phyloP scores from a whole-genome alignment of 2,888 invertebrate species.

The Noctua janthe region DNA sequence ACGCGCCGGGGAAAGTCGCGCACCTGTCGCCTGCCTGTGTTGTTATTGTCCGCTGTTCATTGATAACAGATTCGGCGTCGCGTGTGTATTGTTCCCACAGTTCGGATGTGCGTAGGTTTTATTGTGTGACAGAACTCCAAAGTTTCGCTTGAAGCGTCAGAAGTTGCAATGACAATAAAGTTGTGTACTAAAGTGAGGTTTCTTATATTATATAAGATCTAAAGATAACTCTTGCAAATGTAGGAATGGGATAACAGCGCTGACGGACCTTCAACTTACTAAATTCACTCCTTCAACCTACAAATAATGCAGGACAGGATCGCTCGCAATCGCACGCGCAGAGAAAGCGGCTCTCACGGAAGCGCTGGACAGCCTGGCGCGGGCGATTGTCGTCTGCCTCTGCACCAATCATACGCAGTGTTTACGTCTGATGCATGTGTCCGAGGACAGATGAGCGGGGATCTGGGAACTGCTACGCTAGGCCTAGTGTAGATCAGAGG shows the following conservation, averaged over 20 bases:
- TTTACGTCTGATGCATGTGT: conserved; percentile 19
- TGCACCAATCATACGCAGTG: background rate
- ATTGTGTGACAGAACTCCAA: background rate
- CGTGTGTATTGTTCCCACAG: conserved; percentile 48
- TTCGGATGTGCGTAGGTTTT: background rate
- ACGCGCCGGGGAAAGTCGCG: conserved; percentile 67
- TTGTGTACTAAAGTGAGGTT: background rate
- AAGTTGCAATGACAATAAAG: too few species aligned
- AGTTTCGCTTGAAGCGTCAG: background rate
- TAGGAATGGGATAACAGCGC: background rate
- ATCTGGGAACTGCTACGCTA: background rate
- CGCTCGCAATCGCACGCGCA: conserved; percentile 39
- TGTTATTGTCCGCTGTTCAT: conserved; percentile 61
- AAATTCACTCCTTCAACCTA: background rate
- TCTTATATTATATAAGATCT: background rate
- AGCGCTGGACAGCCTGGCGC: conserved; percentile 42
- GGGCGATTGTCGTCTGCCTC: background rate
- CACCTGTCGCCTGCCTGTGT: conserved; percentile 64
- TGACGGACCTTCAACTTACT: background rate
- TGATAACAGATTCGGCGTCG: conserved; percentile 62
- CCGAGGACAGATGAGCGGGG: background rate
- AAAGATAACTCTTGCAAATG: background rate
- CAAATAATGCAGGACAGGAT: conserved; percentile 1
- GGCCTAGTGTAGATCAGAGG: background rate
- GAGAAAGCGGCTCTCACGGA: conserved; percentile 72